A percentile compares a stretch with the other conserved stretches of the same genome.
These are phyloP conservation scores for Elanus axillaris DNA, from an alignment of 2,113 vertebrate genomes.

Conservation along the genomic window DNA sequence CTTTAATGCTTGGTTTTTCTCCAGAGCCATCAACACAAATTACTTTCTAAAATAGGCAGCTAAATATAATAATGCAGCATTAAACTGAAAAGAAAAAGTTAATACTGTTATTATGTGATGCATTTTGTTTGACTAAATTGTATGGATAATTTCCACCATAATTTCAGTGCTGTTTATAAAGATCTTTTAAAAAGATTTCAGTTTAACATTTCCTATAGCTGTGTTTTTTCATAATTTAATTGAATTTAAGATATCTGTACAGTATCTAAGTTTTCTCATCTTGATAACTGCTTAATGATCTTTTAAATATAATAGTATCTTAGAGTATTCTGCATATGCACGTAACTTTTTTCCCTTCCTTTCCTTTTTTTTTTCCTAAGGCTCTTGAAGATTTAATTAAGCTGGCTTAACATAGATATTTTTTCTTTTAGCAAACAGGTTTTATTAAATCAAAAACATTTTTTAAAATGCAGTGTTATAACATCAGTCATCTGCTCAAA, in stretches of 20 bases:
- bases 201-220: constrained; percentile 6
- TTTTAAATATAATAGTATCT: background rate
- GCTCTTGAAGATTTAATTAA: background rate
- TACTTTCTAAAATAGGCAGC: constrained; percentile 71
- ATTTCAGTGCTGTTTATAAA: constrained; percentile 50
- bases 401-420: background rate
- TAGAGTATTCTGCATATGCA: background rate
- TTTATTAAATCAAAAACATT: background rate
- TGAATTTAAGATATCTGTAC: constrained; percentile 31
- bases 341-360: background rate
- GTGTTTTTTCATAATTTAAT: constrained; percentile 4
- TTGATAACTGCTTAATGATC: background rate
- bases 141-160: constrained; percentile 7
- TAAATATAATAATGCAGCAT: constrained; percentile 73
- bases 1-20: constrained; percentile 75
- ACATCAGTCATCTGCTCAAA: background rate
- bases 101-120: constrained; percentile 49
- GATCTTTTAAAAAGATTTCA: constrained; percentile 15
- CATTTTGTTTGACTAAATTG: constrained; percentile 59
- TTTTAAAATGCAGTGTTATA: background rate
- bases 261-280: background rate
- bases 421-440: background rate
- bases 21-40: constrained; percentile 76
- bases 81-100: constrained; percentile 67
- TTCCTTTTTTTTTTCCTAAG: background rate